Base-by-base conservation (phyloP, 2,113 vertebrate species). In the Shinisaurus crocodilurus region DNA sequence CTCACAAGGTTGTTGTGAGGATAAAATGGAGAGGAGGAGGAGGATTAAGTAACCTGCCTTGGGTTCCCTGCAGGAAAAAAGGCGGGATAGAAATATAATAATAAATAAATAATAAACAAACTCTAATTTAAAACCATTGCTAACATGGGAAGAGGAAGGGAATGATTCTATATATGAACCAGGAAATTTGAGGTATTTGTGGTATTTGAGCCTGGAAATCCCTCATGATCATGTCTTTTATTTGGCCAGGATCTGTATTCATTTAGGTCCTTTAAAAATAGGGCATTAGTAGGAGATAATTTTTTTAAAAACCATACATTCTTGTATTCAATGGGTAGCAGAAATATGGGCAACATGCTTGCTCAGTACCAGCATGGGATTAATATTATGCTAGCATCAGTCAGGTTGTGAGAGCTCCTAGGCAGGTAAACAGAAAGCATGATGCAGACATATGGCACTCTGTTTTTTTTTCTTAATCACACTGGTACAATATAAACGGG, bases 401-500 rank as follows among this genome's bases (percentile, higher is more conserved):
- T 57, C n/a, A 27, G n/a, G 60, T 34, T 29, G 45, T 37, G 40
- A 60, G 10, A 54, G 67, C n/a, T 85, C 50, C 75, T 70, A 70
- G 40, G 82, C 74, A 88, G 63, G 65, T 81, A 72, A 88, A 80
- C 40, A 20, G 75, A 74, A 88, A 85, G 75, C 63, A 57, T 72
- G 16, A 10, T 65, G 15, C 29, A 40, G 43, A 85, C 75, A 81
- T 85, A 91, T 60, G 82, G 82, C 50, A 50, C 4, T n/a, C 75
- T 60, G 32, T 69, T 45, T 80, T 65, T 74, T 45, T 40, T 23
- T 45, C 76, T 45, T 79, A 89, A 89, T 81, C 74, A 70, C 16
- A n/a, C 29, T 79, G 34, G 48, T 63, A n/a, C n/a, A 72, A 63
- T 89, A 91, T 85, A 72, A 91, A 88, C 43, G 34, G 40, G 63